Evolutionary conservation across 2,888 invertebrate species (phyloP), one percentile per base, ranked within the genome.

Genomic region (Trachelus troglodyta): DNA sequence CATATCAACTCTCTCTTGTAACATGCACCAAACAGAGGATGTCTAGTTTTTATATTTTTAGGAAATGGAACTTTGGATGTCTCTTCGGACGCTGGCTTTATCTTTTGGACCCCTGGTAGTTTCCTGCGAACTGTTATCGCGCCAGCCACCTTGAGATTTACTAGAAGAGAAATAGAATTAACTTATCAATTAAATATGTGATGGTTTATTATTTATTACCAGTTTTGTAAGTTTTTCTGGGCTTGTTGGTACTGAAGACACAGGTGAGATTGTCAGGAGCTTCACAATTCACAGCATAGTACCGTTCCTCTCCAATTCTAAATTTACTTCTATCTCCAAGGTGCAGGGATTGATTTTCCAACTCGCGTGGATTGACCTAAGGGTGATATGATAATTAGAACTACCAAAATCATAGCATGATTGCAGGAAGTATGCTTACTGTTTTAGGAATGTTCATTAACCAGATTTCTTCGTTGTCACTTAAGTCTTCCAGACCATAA

Each of bases 391-490:
- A 40, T 40, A 40, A 34, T 73, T 33, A 30, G 12, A 12, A 12
- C 23, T 40, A 40, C 1, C 23, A 23, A 40, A 23, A 23, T 23
- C 9, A 23, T 73, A 74, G 6, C 4, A 34, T 33, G 40, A 35
- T 30, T 23, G 15, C 30, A 23, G 15, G 3, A 78, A 34, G 74
- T 37, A 71, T 56, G 74, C 77, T 73, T 79, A 84, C 84, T 68
- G 80, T 82, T 78, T 73, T 77, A 69, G 84, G 84, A 76, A 84
- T 80, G 71, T 84, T 82, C 71, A 84, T 34, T 15, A 84, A n/a
- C 76, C 80, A 84, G 30, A 84, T 68, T 81, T 84, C 83, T 56
- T 84, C 84, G 74, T 82, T 79, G 40, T 78, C 77, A 73, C 56
- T 69, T n/a, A 83, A 31, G 1, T 83, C 79, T n/a, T 79, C 77